These are phyloP conservation scores for Ctenochaetus hawaiiensis DNA, from an alignment of 2,797 vertebrate species.

Conservation along the genomic window DNA sequence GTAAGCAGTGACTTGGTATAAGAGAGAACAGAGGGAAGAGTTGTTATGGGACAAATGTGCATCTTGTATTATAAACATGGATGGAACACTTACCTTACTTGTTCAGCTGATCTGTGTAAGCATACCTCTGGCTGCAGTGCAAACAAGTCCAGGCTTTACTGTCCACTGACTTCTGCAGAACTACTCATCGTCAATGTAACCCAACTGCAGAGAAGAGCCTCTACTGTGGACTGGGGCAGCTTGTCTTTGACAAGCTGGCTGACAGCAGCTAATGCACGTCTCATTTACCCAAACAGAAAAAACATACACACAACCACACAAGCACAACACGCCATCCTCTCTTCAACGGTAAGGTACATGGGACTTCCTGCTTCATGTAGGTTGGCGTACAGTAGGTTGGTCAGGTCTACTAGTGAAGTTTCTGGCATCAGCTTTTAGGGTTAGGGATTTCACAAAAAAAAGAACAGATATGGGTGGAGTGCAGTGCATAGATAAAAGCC, in stretches of 20 bases:
- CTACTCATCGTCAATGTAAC: constrained; percentile 99
- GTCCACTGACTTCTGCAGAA: constrained; percentile 99
- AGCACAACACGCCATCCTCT: constrained; percentile 75
- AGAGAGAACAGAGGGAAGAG: constrained; percentile 59
- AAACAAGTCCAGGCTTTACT: constrained; percentile 99
- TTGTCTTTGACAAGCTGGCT: constrained; percentile 81
- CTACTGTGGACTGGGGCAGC: constrained; percentile 88
- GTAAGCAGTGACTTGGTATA: constrained; percentile 66
- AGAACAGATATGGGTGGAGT: neutral
- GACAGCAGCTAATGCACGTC: constrained; percentile 85
- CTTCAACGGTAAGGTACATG: constrained; percentile 56
- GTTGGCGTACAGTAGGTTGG: constrained; percentile 17
- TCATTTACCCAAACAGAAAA: constrained; percentile 70
- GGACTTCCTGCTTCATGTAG: constrained; percentile 57
- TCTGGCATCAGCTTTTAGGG: neutral
- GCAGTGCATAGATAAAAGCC: neutral
- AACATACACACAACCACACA: constrained; percentile 64
- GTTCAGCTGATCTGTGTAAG: constrained; percentile 94
- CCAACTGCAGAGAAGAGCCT: constrained; percentile 97
- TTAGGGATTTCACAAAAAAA: neutral
- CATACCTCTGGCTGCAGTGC: constrained; percentile 97
- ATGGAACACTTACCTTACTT: constrained; percentile 94
- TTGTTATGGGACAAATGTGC: constrained; percentile 68
- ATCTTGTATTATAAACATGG: constrained; percentile 84
- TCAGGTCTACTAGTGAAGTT: constrained; percentile 9